phyloP scores from a whole-genome alignment of 2,113 vertebrate genomes.

The Trogon melanurus region DNA sequence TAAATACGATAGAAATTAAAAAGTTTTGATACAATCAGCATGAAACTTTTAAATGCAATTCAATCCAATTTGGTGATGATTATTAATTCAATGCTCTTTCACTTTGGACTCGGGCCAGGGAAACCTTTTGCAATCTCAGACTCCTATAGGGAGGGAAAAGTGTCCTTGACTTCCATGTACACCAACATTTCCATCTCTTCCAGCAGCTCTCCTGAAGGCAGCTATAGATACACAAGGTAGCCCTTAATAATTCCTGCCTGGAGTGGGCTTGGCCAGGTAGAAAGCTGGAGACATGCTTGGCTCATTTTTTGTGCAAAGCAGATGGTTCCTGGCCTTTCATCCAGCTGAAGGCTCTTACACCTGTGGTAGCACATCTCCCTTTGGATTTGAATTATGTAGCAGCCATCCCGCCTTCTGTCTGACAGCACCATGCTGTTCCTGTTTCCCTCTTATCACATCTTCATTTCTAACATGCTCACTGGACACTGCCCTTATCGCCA shows the following conservation, averaged over 20 bases:
- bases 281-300: background rate
- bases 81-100: background rate
- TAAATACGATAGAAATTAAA: background rate
- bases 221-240: background rate
- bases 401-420: background rate
- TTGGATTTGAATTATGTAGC: background rate
- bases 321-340: background rate
- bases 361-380: background rate
- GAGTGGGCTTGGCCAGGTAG: too few relatives aligned
- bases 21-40: background rate
- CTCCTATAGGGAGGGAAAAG: background rate
- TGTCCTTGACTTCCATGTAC: background rate
- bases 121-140: background rate
- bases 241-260: accelerated
- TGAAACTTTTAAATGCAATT: background rate
- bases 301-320: background rate
- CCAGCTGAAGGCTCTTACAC: background rate
- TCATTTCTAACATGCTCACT: background rate
- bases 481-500: background rate
- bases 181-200: background rate
- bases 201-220: background rate
- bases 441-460: background rate
- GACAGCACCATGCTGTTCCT: background rate
- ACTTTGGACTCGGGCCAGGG: background rate
- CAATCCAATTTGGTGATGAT: background rate